Base-by-base conservation (phyloP, 2,888 invertebrate genomes). In the Parnassius glacialis region DNA sequence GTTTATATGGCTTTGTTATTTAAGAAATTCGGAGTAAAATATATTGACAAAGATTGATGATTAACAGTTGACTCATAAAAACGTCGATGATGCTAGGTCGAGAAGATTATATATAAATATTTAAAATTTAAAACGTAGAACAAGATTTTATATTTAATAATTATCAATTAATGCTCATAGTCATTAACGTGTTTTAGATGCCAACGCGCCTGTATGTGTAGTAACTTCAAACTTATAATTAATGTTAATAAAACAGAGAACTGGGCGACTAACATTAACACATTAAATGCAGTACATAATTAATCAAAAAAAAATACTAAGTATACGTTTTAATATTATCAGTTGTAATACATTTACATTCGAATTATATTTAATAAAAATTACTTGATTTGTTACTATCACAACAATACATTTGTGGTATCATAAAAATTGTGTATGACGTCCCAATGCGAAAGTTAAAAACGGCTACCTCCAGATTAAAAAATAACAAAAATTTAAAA, bases 281-380 rank as follows among this genome's bases (percentile, higher is more conserved):
- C 78, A 81, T 87, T 86, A 87, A 88, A 89, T 88, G 87, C 88
- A 85, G 78, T 83, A 83, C 75, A 76, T 69, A 76, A 76, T 71
- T 77, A 58, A 66, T 69, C 69, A 73, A 73, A 66, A 76, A 74
- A 76, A 74, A n/a, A n/a, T n/a, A 74, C 80, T 86, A 83, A 78
- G 67, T 70, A 79, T 83, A 83, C 34, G 67, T 1, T 79, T 72
- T 71, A 77, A 79, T 77, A 79, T 80, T 75, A 80, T 72, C 70
- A 68, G 74, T 73, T 70, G 80, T 80, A 81, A 78, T 83, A 83
- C 75, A 68, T 66, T 66, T 78, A 81, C 78, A 81, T 79, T 81
- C 74, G 72, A 73, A 71, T 82, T 84, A 83, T 70, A 70, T 74
- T 81, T 20, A 20, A 9, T 81, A 80, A 68, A 81, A 78, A 79